Conservation (phyloP, 2,888 invertebrate species). For the Notocelia uddmanniana region DNA sequence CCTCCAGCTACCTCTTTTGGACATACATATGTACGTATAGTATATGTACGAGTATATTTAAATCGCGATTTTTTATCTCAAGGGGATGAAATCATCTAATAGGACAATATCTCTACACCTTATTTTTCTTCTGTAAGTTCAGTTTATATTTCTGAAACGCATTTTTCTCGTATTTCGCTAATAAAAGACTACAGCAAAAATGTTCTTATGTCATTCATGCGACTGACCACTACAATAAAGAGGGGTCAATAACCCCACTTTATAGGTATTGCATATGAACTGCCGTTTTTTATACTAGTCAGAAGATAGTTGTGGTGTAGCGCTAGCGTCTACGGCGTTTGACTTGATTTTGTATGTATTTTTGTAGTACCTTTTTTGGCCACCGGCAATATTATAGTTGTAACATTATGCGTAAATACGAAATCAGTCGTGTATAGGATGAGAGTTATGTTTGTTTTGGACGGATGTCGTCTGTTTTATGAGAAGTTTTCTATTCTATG, state of each 20-base stretch:
- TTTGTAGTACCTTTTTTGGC: background rate
- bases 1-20: too few relatives aligned
- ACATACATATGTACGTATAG: too few relatives aligned
- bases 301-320: background rate
- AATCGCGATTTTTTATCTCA: too few relatives aligned
- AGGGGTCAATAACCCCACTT: constrained; percentile 7
- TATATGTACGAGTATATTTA: too few relatives aligned
- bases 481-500: background rate
- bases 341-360: background rate
- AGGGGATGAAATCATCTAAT: background rate
- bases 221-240: constrained; percentile 31
- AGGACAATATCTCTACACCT: background rate
- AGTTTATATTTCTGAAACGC: background rate
- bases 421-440: constrained; percentile 10
- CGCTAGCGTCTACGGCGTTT: background rate
- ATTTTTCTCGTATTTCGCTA: constrained; percentile 6
- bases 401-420: constrained; percentile 1
- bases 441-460: background rate
- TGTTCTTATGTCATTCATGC: constrained; percentile 16
- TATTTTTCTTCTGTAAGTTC: background rate
- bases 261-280: constrained; percentile 31
- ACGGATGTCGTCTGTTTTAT: constrained; percentile 28
- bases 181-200: constrained; percentile 26
- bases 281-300: constrained; percentile 12
- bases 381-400: constrained; percentile 8